Evolutionary conservation across 2,113 vertebrate genomes (phyloP).

Genomic region (Sphyrna mokarran): DNA sequence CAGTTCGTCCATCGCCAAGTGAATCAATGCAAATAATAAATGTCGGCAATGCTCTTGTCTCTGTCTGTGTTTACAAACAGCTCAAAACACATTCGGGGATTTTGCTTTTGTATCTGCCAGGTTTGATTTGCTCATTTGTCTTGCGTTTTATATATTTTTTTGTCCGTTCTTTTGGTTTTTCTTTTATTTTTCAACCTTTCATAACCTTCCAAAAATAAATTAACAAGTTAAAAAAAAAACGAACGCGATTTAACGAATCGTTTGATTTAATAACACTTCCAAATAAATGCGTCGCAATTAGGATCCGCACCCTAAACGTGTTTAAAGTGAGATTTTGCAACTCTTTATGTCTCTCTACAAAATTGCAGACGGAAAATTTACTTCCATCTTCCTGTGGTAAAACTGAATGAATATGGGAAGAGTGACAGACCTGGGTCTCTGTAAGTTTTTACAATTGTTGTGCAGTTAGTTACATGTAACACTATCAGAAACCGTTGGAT

Average conservation of each 20-base stretch:
- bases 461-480: neutral
- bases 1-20: neutral
- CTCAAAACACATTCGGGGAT: neutral
- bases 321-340: neutral
- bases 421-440: neutral
- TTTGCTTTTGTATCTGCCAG: neutral
- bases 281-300: neutral
- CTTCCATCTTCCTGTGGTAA: no score
- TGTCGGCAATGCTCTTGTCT: no score
- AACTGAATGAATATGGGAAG: neutral
- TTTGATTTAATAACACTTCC: neutral
- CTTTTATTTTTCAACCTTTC: neutral
- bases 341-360: neutral
- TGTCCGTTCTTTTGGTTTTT: neutral
- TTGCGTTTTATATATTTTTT: neutral
- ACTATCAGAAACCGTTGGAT: neutral
- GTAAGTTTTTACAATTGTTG: slow-evolving; percentile 11
- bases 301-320: no score
- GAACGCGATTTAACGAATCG: no score
- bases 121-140: neutral
- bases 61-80: neutral
- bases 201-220: neutral
- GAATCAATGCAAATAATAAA: slow-evolving; percentile 31
- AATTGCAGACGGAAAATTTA: neutral
- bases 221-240: neutral